These are phyloP conservation scores for Gambusia yucatana DNA, from an alignment of 2,797 vertebrate genomes.

Conservation along the genomic window DNA sequence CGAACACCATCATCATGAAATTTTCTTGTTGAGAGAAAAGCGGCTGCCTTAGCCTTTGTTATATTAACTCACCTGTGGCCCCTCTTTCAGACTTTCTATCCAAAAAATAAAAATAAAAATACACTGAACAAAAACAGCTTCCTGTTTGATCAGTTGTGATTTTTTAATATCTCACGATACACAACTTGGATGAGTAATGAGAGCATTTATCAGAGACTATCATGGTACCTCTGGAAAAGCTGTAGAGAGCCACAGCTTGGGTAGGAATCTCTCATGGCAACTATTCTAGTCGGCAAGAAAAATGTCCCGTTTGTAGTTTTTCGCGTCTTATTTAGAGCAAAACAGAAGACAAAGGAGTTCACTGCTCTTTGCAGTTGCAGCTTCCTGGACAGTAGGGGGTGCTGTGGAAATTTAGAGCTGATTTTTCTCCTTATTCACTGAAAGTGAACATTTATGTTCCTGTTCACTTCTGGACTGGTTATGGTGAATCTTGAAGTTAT, in stretches of 20 bases:
- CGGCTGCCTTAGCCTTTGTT: conserved; percentile 4
- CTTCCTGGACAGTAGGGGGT: background rate
- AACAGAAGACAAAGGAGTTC: background rate
- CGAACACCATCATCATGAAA: conserved; percentile 28
- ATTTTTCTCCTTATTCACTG: background rate
- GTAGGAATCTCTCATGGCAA: background rate
- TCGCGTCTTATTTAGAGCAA: background rate
- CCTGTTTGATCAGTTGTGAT: background rate
- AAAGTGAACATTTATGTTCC: background rate
- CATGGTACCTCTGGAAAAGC: background rate
- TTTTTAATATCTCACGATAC: background rate
- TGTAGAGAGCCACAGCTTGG: background rate
- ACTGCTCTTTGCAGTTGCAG: background rate
- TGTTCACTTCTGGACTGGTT: background rate
- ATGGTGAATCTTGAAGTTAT: background rate
- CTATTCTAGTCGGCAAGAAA: background rate
- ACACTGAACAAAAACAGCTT: background rate
- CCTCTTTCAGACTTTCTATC: background rate
- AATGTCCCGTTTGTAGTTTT: background rate
- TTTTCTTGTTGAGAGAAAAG: conserved; percentile 22
- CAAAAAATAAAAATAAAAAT: too few relatives aligned
- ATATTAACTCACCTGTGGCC: background rate
- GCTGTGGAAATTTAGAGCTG: background rate
- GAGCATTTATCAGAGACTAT: background rate
- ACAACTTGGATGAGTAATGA: background rate